Percentiles rank a stretch among this genome's conserved stretches.
Evolutionary conservation across 2,113 vertebrate species (phyloP).

Genomic region (Acanthochromis polyacanthus): DNA sequence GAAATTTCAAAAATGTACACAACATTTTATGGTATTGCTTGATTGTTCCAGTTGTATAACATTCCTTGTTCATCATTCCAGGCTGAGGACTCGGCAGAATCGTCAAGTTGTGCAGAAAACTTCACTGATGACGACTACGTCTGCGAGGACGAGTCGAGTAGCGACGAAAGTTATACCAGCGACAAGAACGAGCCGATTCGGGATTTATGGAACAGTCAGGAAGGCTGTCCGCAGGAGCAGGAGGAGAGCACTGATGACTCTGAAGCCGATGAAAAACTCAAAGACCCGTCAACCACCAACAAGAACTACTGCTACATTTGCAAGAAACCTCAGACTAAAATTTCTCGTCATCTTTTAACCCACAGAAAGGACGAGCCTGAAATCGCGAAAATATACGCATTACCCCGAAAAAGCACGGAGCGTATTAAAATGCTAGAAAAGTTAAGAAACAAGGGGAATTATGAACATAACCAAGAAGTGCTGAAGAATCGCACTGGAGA

Average conservation of each 20-base stretch:
- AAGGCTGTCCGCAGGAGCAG: background rate
- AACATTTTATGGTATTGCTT: background rate
- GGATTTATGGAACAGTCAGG: background rate
- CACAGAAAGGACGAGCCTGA: slow-evolving; percentile 43
- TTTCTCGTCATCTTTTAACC: slow-evolving; percentile 55
- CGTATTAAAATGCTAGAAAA: background rate
- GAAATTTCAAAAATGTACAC: no score
- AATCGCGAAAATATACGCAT: slow-evolving; percentile 28
- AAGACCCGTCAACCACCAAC: background rate
- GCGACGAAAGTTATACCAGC: background rate
- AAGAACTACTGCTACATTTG: slow-evolving; percentile 72
- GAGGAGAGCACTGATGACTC: background rate
- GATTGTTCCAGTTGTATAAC: background rate
- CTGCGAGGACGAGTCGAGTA: slow-evolving; percentile 4
- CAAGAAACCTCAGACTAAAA: slow-evolving; percentile 29
- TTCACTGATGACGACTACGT: slow-evolving; percentile 16
- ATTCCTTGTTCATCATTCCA: slow-evolving; percentile 16
- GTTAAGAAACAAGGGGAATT: slow-evolving; percentile 57
- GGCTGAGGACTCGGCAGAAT: slow-evolving; percentile 19
- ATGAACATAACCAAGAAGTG: slow-evolving; percentile 57
- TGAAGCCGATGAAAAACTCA: slow-evolving; percentile 2
- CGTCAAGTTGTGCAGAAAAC: slow-evolving; percentile 9
- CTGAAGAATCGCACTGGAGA: slow-evolving; percentile 4
- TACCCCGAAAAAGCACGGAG: slow-evolving; percentile 22
- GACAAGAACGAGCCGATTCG: background rate